A percentile compares a stretch with the other conserved stretches of the same genome.
phyloP scores from a whole-genome alignment of 1,140 invertebrate genomes.

The Drosophila novamexicana region DNA sequence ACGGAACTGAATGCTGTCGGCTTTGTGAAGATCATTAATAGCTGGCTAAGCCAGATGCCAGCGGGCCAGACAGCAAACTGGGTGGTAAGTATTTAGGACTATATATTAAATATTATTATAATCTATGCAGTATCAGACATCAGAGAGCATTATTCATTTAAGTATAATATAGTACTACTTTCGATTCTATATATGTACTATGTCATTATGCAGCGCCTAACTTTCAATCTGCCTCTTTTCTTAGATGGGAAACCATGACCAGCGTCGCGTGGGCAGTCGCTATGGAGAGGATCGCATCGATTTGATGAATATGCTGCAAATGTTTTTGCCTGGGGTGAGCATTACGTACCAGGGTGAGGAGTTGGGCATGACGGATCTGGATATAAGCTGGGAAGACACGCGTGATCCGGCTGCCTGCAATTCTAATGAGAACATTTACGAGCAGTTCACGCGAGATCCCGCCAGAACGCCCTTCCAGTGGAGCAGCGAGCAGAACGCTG shows the following conservation, averaged over 20 bases:
- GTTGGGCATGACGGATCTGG: conserved; percentile 89
- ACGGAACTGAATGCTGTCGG: conserved; percentile 84
- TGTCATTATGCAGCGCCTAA: too few relatives aligned
- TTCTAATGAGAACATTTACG: conserved; percentile 84
- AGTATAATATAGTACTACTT: too few relatives aligned
- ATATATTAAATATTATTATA: too few relatives aligned
- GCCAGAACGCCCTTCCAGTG: conserved; percentile 92
- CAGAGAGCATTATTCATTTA: too few relatives aligned
- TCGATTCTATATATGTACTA: too few relatives aligned
- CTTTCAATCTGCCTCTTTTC: background rate
- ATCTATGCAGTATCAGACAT: too few relatives aligned
- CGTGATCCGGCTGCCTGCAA: conserved; percentile 87
- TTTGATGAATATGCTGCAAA: conserved; percentile 88
- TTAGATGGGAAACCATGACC: conserved; percentile 89
- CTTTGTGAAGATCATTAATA: conserved; percentile 83
- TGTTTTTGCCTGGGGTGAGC: conserved; percentile 90
- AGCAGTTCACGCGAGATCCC: conserved; percentile 87
- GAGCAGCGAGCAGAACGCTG: conserved; percentile 85
- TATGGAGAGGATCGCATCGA: conserved; percentile 88
- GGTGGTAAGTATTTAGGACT: conserved; percentile 84
- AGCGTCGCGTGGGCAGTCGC: conserved; percentile 86
- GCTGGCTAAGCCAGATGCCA: conserved; percentile 85
- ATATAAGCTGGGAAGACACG: conserved; percentile 85
- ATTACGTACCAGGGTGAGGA: conserved; percentile 89
- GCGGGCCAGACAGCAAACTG: conserved; percentile 84